Percentiles rank a stretch among this genome's conserved stretches.
phyloP scores from a whole-genome alignment of 2,113 vertebrate species.

The Pollimyrus isidori region DNA sequence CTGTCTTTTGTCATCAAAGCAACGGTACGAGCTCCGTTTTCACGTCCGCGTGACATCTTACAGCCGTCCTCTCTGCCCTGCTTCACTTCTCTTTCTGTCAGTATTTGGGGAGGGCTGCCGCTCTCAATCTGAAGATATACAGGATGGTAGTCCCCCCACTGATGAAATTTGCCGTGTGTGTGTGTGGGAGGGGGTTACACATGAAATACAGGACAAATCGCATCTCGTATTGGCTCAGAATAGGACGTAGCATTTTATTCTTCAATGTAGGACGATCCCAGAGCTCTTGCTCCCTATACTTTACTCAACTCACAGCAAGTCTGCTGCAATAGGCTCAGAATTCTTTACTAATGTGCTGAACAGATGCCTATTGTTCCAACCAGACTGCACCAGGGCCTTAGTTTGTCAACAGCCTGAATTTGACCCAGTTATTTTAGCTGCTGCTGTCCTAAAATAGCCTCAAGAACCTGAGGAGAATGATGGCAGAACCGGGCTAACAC shows the following conservation, averaged over 20 bases:
- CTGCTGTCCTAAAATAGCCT: conserved; percentile 39
- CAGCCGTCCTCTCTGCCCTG: not conserved
- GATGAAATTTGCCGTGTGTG: not conserved
- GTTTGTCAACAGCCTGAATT: conserved; percentile 49
- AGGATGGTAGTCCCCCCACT: not conserved
- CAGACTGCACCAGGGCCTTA: conserved; percentile 11
- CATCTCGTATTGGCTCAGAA: not conserved
- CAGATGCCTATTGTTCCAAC: conserved; percentile 12
- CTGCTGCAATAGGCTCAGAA: conserved; percentile 39
- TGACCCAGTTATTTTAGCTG: conserved; percentile 36
- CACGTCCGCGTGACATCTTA: not conserved
- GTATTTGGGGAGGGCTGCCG: not conserved
- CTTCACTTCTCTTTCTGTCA: not conserved
- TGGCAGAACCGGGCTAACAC: not conserved
- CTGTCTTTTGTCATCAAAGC: not conserved
- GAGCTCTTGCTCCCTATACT: not conserved
- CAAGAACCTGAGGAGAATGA: not conserved
- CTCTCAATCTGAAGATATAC: too few relatives aligned
- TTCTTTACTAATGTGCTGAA: conserved; percentile 42
- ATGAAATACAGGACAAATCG: not conserved
- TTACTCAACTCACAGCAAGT: not conserved
- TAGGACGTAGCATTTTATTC: not conserved
- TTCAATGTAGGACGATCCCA: not conserved
- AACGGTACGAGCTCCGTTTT: not conserved
- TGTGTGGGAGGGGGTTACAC: not conserved